Evolutionary conservation across 1,140 invertebrate genomes (phyloP), one percentile per base, ranked within the genome.

Genomic region (Grapholita molesta): DNA sequence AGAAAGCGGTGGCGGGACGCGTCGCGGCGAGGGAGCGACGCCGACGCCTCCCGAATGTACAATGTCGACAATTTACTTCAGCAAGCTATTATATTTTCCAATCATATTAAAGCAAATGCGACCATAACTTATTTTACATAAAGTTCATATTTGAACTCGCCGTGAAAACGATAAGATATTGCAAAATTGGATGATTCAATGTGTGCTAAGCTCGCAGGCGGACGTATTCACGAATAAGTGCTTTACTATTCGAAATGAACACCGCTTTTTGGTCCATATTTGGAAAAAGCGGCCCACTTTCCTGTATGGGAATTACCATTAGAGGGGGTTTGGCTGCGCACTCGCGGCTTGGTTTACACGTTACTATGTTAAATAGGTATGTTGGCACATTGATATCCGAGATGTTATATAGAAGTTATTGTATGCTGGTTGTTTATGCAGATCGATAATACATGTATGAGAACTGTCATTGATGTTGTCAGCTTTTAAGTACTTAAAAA

Each of bases 21-120:
- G 73, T 79, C 69, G 72, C 55, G 70, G 70, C 70, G 53, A 70
- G 68, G 70, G 70, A 71, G 69, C 77, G 80, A 88, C 81, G 83
- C 72, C 77, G 80, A 88, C 81, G 83, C 72, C 69, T 69, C 74
- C 76, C 82, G 86, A 82, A 88, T 88, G 76, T 88, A 86, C 82
- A 88, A 88, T 48, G 42, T 48, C 18, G 15, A 48, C 42, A 8
- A 18, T 48, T 18, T 48, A 48, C 21, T 48, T 48, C 18, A 15
- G 42, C 42, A 48, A 48, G 15, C 42, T 48, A 48, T 18, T 38
- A 15, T 38, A 38, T 0, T n/a, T 21, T 48, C 18, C 18, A 21
- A 48, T 8, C 18, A 18, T 48, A 7, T 3, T 21, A 48, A 48
- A 18, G 18, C 18, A 48, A 48, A 48, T 8, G 42, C 42, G 15